phyloP scores from a whole-genome alignment of 2,888 invertebrate species.

The Cephus spinipes region DNA sequence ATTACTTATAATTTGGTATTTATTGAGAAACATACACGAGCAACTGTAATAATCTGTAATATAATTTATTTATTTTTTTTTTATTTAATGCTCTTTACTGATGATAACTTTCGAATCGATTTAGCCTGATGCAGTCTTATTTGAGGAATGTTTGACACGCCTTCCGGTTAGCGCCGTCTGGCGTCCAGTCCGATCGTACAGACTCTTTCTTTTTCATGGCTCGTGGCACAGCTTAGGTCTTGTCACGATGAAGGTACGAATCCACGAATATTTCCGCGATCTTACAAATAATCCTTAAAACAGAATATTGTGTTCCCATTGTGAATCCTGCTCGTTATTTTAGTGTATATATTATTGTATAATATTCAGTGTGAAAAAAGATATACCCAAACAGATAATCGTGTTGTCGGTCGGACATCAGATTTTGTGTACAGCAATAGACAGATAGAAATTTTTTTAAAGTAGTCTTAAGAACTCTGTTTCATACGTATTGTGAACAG shows the following conservation, averaged over 20 bases:
- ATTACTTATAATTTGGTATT: not conserved
- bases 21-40: not conserved
- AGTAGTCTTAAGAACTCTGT: not conserved
- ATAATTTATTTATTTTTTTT: not conserved
- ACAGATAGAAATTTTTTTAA: not conserved
- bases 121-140: not conserved
- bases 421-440: conserved; percentile 6
- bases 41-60: not conserved
- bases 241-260: conserved; percentile 49
- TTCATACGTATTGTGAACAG: not conserved
- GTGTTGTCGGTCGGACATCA: conserved; percentile 22
- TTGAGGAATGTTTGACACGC: not conserved
- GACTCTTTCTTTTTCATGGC: conserved; percentile 46
- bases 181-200: not conserved
- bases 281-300: conserved; percentile 21
- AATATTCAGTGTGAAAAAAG: not conserved
- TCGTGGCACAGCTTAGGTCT: conserved; percentile 37
- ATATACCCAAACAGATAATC: conserved; percentile 13
- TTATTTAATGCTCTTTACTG: not conserved
- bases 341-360: conserved; percentile 24
- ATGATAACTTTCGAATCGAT: not conserved
- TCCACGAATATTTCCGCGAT: conserved; percentile 40
- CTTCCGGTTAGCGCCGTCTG: not conserved
- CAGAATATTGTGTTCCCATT: not conserved
- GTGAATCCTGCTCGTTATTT: conserved; percentile 7